Conservation (phyloP, 2,797 vertebrate species). For the Balearica regulorum region DNA sequence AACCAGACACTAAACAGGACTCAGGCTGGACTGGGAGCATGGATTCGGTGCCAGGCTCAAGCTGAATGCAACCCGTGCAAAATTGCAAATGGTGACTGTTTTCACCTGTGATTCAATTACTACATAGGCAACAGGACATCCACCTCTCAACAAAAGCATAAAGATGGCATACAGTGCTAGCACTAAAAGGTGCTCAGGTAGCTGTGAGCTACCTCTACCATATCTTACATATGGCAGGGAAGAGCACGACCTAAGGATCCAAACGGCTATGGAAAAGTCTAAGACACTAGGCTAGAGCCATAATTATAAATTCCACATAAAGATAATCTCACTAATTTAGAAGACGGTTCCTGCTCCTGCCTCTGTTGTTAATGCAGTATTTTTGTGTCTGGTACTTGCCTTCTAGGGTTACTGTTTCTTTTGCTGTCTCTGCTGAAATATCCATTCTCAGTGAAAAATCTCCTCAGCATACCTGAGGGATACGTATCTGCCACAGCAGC, state of each 20-base stretch:
- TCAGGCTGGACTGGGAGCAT: neutral
- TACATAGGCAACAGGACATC: neutral
- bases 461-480: neutral
- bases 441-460: neutral
- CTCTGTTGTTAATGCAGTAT: neutral
- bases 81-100: neutral
- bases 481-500: neutral
- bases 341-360: neutral
- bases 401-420: neutral
- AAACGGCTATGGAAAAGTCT: neutral
- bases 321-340: neutral
- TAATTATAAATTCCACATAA: neutral
- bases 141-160: fast-evolving
- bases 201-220: neutral
- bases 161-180: neutral
- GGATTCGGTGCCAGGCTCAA: neutral
- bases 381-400: neutral
- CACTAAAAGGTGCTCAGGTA: neutral
- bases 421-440: neutral
- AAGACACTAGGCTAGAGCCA: neutral
- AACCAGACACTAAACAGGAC: neutral
- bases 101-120: neutral
- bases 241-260: neutral
- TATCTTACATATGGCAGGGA: neutral
- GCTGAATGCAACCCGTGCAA: neutral